Conservation (phyloP, 2,113 vertebrate genomes). For the Hipposideros armiger region DNA sequence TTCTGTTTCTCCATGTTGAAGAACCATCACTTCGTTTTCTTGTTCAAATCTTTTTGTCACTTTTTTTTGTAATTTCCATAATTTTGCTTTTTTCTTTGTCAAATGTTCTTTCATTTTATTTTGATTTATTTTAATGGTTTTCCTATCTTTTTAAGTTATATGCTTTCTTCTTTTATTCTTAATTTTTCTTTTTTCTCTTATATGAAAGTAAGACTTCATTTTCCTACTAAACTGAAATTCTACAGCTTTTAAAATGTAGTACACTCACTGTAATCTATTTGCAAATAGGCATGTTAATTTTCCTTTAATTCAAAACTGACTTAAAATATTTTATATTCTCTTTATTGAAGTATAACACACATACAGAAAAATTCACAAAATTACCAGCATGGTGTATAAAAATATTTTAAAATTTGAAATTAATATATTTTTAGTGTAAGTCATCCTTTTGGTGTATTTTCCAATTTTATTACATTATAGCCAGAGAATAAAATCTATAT, state of each 20-base stretch:
- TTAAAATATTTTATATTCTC: not conserved
- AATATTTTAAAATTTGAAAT: not conserved
- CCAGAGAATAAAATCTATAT: not conserved
- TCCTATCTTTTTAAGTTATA: not conserved
- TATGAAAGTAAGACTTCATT: not conserved
- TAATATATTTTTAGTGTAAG: not conserved
- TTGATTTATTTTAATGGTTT: not conserved
- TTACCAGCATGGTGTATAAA: not conserved
- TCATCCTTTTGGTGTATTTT: not conserved
- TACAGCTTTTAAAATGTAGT: not conserved
- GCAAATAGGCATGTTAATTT: not conserved
- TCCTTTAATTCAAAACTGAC: not conserved
- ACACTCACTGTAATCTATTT: not conserved
- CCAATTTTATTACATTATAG: not conserved
- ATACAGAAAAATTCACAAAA: not conserved
- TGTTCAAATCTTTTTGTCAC: not conserved
- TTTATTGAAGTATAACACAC: not conserved
- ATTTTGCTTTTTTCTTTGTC: not conserved
- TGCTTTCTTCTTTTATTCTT: not conserved
- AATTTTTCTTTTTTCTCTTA: conserved; percentile 1
- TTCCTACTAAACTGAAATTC: not conserved
- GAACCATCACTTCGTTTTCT: not conserved
- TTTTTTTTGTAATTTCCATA: not conserved
- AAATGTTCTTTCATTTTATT: conserved; percentile 16
- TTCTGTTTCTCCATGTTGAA: not conserved